Evolutionary conservation across 53 echinoderm and acorn worm species (phyloP).

Genomic region (Glandiceps talaboti): DNA sequence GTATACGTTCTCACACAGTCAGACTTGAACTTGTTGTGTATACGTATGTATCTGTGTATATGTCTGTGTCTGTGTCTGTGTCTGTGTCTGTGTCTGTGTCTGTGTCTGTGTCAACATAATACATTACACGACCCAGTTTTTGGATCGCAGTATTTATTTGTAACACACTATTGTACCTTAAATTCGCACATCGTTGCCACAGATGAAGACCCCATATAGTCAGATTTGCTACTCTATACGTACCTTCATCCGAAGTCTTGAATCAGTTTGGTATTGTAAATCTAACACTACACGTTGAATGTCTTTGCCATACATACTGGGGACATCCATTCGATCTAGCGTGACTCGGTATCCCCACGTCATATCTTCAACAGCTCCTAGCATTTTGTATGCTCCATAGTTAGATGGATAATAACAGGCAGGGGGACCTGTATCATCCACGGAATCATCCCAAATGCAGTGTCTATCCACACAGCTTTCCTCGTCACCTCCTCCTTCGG

Average conservation of each 20-base stretch:
- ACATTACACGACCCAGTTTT: no score
- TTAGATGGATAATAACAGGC: slow-evolving; percentile 62
- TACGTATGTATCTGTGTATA: no score
- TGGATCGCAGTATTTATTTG: no score
- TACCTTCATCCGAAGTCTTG: slow-evolving; percentile 72
- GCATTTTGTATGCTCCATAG: slow-evolving; percentile 41
- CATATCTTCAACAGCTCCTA: slow-evolving; percentile 15
- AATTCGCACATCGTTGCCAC: no score
- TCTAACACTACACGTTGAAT: slow-evolving; percentile 60
- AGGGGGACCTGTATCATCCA: slow-evolving; percentile 25
- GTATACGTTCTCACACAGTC: no score
- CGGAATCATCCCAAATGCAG: slow-evolving; percentile 34
- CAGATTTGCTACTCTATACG: no score
- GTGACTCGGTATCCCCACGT: slow-evolving; percentile 34
- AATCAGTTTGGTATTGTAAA: slow-evolving; percentile 49
- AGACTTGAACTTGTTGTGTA: no score
- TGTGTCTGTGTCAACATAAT: no score
- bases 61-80: no score
- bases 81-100: no score
- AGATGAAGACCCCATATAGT: no score
- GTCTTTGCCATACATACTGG: slow-evolving; percentile 55
- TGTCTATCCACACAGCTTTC: slow-evolving; percentile 38
- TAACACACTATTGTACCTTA: no score
- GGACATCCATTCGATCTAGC: slow-evolving; percentile 27
- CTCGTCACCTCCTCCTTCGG: slow-evolving; percentile 32